These are phyloP conservation scores for Felis catus DNA, from an alignment of 2,113 vertebrate genomes.

Conservation along the genomic window F.catus_Fca126_mat1.0 CM031424.1:47120501-47121000, in stretches of 20 bases:
- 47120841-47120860: neutral
- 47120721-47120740: neutral
- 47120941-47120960: neutral
- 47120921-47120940: neutral
- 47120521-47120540: neutral
- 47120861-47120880: neutral
- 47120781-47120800: neutral
- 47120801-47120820: neutral
- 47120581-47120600: neutral
- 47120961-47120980: neutral
- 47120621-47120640: neutral
- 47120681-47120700: neutral
- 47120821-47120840: accelerated
- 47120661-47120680: neutral
- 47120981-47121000: neutral
- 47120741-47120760: neutral
- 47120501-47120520: neutral
- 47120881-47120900: neutral
- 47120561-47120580: neutral
- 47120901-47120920: neutral
- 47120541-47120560: neutral
- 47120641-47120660: neutral
- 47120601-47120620: neutral
- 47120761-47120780: too few relatives aligned
- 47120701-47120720: neutral